Percentiles rank a stretch among this genome's conserved stretches.
phyloP scores from a whole-genome alignment of 2,888 invertebrate species.

The Sepioteuthis lessoniana region DNA sequence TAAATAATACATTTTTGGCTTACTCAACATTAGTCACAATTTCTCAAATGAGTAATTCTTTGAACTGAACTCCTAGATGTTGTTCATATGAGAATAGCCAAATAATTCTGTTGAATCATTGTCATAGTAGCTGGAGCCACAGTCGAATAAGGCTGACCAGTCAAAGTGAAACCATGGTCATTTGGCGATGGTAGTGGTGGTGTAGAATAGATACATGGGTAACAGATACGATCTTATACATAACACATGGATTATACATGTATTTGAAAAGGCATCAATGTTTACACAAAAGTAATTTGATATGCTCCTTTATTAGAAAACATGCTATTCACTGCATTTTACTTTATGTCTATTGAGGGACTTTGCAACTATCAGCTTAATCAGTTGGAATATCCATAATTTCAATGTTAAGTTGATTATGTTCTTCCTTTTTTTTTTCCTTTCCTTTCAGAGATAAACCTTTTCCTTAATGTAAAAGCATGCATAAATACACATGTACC shows the following conservation, averaged over 20 bases:
- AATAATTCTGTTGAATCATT: no score
- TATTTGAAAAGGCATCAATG: slow-evolving; percentile 33
- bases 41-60: no score
- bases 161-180: background rate
- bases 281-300: slow-evolving; percentile 33
- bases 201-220: background rate
- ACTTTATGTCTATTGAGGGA: background rate
- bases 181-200: no score
- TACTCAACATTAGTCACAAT: no score
- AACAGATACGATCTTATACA: background rate
- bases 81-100: no score
- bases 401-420: slow-evolving; percentile 33
- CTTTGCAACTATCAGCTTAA: background rate
- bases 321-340: background rate
- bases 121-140: background rate
- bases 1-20: no score
- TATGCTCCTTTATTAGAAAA: background rate
- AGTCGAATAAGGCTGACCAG: background rate
- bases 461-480: background rate
- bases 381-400: background rate
- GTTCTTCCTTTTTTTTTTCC: background rate
- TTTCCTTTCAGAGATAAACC: background rate
- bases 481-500: background rate
- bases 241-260: slow-evolving; percentile 8
- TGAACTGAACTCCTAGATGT: no score